Base-by-base conservation (phyloP, 2,888 invertebrate species). In the Stramonita haemastoma region DNA sequence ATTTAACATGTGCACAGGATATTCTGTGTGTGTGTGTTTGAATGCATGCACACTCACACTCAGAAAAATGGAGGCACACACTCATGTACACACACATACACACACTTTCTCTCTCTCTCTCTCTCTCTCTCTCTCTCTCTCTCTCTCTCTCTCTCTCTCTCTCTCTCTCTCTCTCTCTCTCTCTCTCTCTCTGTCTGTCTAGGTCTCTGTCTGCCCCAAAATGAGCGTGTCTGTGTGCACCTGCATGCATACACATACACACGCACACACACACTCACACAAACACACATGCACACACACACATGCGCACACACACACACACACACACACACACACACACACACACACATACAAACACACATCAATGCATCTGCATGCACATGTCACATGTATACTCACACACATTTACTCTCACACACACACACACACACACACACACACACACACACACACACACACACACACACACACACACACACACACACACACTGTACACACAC, bases 291-390 rank as follows among this genome's bases (percentile, higher is more conserved):
- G 1, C 81, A 34, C 22, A 26, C 22, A 36, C 36, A 26, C 77
- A 36, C 70, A n/a, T 77, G 15, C 36, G n/a, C 77, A 36, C 87
- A 2, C 87, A 36, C 22, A 17, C 87, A 32, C 81, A 81, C 19
- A 81, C 81, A 81, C 81, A 81, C 36, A 81, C 77, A 77, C 77
- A 77, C 77, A 81, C 36, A n/a, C 46, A 83, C 46, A 83, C 81
- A 77, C 81, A 81, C 36, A 46, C 46, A 29, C 81, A 36, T 36
- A 81, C 81, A 81, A 34, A 81, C 36, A 17, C 81, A 81, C 81
- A 66, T 46, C 46, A 46, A 46, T 46, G 46, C 46, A 46, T 46
- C 46, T 46, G 2, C 46, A 46, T 46, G 46, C 8, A 77, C 77
- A n/a, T 5, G 6, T 5, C 70, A 22, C 70, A 26, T 22, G 22